Evolutionary conservation across 2,113 vertebrate species (phyloP).

Genomic region (Sardina pilchardus): DNA sequence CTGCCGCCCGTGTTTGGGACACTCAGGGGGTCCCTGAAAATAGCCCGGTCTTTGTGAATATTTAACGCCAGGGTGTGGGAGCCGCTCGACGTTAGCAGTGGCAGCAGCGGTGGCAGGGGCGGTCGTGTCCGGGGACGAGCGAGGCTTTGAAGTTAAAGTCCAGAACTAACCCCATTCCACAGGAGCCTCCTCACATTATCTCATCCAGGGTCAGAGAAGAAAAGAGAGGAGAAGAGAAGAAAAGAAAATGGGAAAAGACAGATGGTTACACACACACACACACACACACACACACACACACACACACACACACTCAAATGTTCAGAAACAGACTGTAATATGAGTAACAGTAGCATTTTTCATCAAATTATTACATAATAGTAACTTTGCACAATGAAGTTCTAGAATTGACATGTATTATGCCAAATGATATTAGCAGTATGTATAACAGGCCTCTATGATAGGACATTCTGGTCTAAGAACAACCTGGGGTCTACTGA

Average conservation of each 20-base stretch:
- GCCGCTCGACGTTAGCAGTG: not conserved
- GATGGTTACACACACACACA: not conserved
- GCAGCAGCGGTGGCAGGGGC: not conserved
- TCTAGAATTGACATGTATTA: not conserved
- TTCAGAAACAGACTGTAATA: not conserved
- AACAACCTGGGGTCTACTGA: too few relatives aligned
- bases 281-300: too few relatives aligned
- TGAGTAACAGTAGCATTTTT: not conserved
- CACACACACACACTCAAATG: not conserved
- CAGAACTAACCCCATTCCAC: not conserved
- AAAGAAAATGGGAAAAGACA: not conserved
- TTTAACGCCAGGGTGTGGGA: not conserved
- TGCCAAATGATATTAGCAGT: not conserved
- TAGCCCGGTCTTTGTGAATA: slow-evolving; percentile 6
- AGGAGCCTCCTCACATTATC: not conserved
- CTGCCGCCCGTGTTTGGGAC: not conserved
- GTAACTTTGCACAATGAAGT: not conserved
- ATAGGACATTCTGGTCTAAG: too few relatives aligned
- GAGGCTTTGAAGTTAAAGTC: slow-evolving; percentile 21
- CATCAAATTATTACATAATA: not conserved
- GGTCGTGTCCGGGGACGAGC: not conserved
- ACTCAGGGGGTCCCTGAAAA: not conserved
- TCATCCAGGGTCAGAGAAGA: not conserved
- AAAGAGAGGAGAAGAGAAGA: not conserved
- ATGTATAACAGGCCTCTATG: too few relatives aligned